Evolutionary conservation across 2,888 invertebrate genomes (phyloP), one percentile per base, ranked within the genome.

Genomic region (Itoplectis maculator): DNA sequence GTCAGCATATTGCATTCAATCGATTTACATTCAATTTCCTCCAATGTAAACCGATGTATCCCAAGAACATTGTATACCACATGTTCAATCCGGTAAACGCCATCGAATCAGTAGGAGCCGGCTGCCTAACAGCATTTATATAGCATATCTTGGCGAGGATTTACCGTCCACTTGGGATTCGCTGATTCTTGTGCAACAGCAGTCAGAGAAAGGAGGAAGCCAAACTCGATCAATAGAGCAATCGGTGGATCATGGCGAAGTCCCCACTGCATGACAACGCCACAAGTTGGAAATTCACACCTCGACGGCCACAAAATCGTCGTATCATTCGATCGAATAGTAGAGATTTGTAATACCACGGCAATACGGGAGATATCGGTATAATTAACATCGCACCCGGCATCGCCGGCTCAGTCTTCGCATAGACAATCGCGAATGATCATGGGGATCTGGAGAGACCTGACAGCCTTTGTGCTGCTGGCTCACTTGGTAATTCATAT

Each of bases 141-240:
- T 23, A 13, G n/a, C 42, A 49, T 18, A 69, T 77, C 40, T 59
- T 61, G 61, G 13, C 65, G 56, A 66, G 1, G 15, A 75, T 51
- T 42, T 72, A 51, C 15, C 65, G 68, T n/a, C 42, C 49, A 69
- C 79, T 23, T 49, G 35, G 75, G 37, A 72, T 49, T 72, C 51
- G 18, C 18, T 54, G 49, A 65, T 9, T 45, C 35, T 61, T 81
- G 79, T 69, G 82, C 70, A 80, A 85, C 73, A 49, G 47, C 70
- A 59, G 56, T 81, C 85, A 86, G 90, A 91, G 92, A 92, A 92
- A 92, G 92, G 91, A 92, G 92, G 92, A 92, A 92, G 90, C 89
- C 83, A 82, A 65, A 37, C 73, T 65, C 78, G 63, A 70, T 80
- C 66, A 59, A 49, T 75, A 70, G 59, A 79, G 70, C 77, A 79